Conservation (phyloP, 2,797 vertebrate genomes). For the Heteromormyrus szaboi region DNA sequence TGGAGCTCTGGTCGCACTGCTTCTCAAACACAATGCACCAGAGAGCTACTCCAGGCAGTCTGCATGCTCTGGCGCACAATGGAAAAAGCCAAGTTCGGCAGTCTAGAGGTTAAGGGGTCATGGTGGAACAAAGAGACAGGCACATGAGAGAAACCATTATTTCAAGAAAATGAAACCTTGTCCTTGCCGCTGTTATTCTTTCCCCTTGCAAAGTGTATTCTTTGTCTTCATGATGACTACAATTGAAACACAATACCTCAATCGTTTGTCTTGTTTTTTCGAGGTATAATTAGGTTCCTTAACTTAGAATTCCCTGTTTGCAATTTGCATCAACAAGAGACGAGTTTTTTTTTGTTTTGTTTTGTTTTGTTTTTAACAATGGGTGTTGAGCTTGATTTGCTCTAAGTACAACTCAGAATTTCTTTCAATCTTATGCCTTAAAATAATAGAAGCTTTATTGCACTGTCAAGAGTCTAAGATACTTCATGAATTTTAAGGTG, state of each 20-base stretch:
- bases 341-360: not conserved
- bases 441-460: not conserved
- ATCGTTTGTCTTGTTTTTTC: not conserved
- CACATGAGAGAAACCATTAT: not conserved
- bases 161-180: slow-evolving; percentile 15
- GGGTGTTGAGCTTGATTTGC: not conserved
- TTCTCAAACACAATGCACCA: slow-evolving; percentile 18
- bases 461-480: not conserved
- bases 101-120: slow-evolving; percentile 4
- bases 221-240: slow-evolving; percentile 1
- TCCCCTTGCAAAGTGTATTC: not conserved
- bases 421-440: not conserved
- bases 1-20: not conserved
- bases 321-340: not conserved
- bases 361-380: not conserved
- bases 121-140: slow-evolving; percentile 8
- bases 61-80: not conserved
- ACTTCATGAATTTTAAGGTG: not conserved
- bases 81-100: slow-evolving; percentile 11
- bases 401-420: not conserved
- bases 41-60: not conserved
- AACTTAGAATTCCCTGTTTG: not conserved
- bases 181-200: not conserved
- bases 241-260: not conserved
- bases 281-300: not conserved